Conservation (phyloP, 2,888 invertebrate genomes). For the Acanthococcus lagerstroemiae region DNA sequence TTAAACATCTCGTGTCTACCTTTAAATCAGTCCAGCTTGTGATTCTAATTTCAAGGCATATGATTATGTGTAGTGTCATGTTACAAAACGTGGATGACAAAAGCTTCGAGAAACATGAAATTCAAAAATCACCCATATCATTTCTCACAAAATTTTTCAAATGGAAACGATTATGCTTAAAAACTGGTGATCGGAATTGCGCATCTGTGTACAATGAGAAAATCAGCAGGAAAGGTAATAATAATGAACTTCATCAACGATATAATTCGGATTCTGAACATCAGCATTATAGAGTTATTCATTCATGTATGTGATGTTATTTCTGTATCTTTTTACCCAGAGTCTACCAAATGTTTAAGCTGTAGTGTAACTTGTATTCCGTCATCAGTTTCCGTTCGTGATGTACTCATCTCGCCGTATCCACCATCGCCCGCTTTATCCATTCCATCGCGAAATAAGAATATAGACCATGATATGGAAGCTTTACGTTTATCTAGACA, state of each 20-base stretch:
- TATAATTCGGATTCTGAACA: neutral
- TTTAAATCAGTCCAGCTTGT: no score
- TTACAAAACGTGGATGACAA: conserved; percentile 21
- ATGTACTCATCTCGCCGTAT: conserved; percentile 40
- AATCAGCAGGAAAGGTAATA: conserved; percentile 4
- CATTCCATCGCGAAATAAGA: conserved; percentile 61
- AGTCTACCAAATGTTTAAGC: conserved; percentile 33
- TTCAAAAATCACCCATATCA: conserved; percentile 24
- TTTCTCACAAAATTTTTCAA: conserved; percentile 26
- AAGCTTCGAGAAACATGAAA: conserved; percentile 17
- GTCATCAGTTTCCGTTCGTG: conserved; percentile 43
- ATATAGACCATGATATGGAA: conserved; percentile 77
- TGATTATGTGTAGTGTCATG: conserved; percentile 21
- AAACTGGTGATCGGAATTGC: conserved; percentile 8
- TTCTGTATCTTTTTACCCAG: neutral
- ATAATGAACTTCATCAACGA: neutral
- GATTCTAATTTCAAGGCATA: no score
- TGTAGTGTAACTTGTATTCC: conserved; percentile 43
- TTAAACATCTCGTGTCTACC: no score
- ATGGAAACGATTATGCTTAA: conserved; percentile 29
- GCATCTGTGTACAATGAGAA: conserved; percentile 11
- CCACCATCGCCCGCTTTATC: conserved; percentile 49
- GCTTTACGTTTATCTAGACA: conserved; percentile 67
- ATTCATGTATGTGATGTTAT: neutral
- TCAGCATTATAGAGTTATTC: neutral